phyloP scores from a whole-genome alignment of 2,797 vertebrate genomes.

The Eulemur albifrons region DNA sequence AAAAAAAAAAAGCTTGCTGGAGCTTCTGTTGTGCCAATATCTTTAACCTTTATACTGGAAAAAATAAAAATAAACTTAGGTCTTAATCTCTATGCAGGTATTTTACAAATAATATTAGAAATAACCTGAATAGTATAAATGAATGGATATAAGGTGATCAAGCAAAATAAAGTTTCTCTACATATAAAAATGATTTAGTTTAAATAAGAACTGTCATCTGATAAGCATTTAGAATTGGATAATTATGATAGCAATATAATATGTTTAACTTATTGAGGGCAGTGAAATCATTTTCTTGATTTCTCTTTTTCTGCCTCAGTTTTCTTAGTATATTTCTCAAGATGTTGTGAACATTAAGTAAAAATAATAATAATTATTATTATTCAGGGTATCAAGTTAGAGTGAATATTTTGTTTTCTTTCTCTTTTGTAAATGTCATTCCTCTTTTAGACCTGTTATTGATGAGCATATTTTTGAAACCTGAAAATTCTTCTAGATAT shows the following conservation, averaged over 20 bases:
- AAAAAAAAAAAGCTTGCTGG: not conserved
- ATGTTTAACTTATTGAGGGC: not conserved
- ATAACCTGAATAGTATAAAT: not conserved
- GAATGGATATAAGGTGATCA: not conserved
- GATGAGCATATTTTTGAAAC: not conserved
- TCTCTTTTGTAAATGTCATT: not conserved
- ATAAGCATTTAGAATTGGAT: not conserved
- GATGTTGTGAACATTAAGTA: not conserved
- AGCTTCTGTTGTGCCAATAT: not conserved
- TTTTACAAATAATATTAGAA: not conserved
- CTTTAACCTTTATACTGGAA: not conserved
- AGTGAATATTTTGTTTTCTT: not conserved
- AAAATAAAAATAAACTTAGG: not conserved
- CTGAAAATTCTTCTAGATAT: not conserved
- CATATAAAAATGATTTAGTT: not conserved
- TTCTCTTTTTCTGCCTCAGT: not conserved
- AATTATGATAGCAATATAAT: not conserved
- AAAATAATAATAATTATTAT: not conserved
- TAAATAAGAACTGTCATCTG: not conserved
- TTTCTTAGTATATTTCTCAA: not conserved
- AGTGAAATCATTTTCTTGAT: not conserved
- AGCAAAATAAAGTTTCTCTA: not conserved
- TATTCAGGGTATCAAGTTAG: not conserved
- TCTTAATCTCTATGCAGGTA: not conserved
- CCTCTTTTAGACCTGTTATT: not conserved